Conservation (phyloP, 2,888 invertebrate genomes). For the Protophormia terraenovae region DNA sequence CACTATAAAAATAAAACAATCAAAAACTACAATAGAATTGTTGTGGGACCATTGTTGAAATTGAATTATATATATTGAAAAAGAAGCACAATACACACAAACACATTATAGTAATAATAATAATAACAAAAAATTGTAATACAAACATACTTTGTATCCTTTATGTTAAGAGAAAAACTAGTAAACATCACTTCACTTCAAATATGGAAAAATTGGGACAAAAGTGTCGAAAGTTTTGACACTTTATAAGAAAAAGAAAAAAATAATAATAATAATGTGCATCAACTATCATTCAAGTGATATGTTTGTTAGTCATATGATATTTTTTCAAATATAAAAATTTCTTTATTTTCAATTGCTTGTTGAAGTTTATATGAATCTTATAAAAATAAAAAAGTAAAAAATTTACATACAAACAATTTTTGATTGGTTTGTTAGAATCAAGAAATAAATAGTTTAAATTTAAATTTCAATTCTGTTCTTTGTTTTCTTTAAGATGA, state of each 20-base stretch:
- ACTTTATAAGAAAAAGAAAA: constrained; percentile 54
- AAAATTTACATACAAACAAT: constrained; percentile 63
- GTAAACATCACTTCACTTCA: constrained; percentile 48
- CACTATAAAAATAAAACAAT: constrained; percentile 54
- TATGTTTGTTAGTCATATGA: constrained; percentile 29
- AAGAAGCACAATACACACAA: not conserved
- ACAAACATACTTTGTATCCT: constrained; percentile 30
- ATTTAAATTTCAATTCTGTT: constrained; percentile 37
- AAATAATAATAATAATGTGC: not conserved
- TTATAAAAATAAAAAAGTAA: not conserved
- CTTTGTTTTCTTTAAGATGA: not conserved
- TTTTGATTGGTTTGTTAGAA: constrained; percentile 55
- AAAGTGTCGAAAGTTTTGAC: constrained; percentile 68
- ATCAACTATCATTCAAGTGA: constrained; percentile 57
- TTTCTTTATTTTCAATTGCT: constrained; percentile 46
- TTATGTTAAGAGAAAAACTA: constrained; percentile 16
- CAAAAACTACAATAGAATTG: constrained; percentile 55
- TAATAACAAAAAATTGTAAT: constrained; percentile 8
- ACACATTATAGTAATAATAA: constrained; percentile 2
- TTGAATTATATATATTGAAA: constrained; percentile 32
- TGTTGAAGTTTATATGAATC: not conserved
- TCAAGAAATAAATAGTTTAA: not conserved
- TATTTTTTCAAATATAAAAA: constrained; percentile 20
- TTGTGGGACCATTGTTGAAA: constrained; percentile 51
- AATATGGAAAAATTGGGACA: constrained; percentile 68